Conservation (phyloP, 2,888 invertebrate species). For the Cheilosia impressa region DNA sequence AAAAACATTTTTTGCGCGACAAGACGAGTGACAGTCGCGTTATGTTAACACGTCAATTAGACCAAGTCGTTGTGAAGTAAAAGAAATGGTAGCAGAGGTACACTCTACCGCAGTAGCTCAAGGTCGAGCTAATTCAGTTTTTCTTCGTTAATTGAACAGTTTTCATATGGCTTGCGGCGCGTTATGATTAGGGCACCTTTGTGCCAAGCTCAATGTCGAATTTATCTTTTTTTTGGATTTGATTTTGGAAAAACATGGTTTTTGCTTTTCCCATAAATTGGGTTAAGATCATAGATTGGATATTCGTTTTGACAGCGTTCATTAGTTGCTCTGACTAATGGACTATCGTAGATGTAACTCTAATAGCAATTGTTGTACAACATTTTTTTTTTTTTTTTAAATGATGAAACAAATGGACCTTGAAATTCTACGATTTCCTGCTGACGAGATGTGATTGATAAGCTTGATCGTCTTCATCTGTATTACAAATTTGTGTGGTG, state of each 20-base stretch:
- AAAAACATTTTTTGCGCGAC: background rate
- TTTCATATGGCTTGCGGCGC: background rate
- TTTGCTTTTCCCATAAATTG: background rate
- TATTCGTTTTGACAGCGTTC: conserved; percentile 29
- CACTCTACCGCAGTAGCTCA: conserved; percentile 56
- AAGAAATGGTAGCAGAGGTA: conserved; percentile 15
- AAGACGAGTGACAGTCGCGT: conserved; percentile 50
- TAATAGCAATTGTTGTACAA: conserved; percentile 7
- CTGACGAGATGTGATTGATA: background rate
- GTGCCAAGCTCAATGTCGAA: conserved; percentile 60
- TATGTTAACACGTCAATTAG: conserved; percentile 64
- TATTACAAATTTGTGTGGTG: too few relatives aligned
- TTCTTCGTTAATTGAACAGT: conserved; percentile 25
- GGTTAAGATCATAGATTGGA: conserved; percentile 33
- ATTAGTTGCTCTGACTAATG: conserved; percentile 48
- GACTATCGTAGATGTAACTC: background rate
- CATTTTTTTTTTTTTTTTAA: background rate
- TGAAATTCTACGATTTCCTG: background rate
- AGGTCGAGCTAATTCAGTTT: conserved; percentile 55
- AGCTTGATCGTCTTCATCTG: background rate
- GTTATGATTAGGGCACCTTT: conserved; percentile 27
- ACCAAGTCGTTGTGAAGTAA: conserved; percentile 11
- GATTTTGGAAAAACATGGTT: background rate
- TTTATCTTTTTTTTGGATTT: conserved; percentile 1
- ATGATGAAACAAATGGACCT: conserved; percentile 8